phyloP scores from a whole-genome alignment of 2,888 invertebrate genomes.

The Tenthredo amoena region DNA sequence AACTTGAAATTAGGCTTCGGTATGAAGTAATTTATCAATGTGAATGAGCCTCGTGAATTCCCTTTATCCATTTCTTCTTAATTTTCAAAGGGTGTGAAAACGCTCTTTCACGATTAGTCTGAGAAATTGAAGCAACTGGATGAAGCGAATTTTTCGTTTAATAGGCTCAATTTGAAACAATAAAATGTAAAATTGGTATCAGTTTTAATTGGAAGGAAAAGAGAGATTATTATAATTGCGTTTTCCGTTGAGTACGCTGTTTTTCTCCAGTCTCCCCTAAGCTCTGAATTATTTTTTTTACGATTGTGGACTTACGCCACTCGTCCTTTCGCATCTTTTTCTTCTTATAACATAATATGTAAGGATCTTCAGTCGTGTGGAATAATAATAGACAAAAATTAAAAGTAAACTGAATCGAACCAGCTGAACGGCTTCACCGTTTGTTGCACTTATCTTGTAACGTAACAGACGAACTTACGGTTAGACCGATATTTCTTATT shows the following conservation, averaged over 20 bases:
- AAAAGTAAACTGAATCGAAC: not conserved
- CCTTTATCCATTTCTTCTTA: not conserved
- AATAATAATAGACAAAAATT: not conserved
- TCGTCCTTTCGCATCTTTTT: conserved; percentile 8
- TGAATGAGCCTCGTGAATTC: not conserved
- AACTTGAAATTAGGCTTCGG: not conserved
- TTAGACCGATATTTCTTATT: not conserved
- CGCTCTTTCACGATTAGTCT: not conserved
- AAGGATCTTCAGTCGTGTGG: not conserved
- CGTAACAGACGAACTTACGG: not conserved
- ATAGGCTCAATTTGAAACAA: not conserved
- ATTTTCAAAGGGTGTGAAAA: not conserved
- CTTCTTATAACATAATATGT: not conserved
- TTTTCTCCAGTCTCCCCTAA: not conserved
- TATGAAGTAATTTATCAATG: not conserved
- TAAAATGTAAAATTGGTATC: no score
- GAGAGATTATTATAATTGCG: not conserved
- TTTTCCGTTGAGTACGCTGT: not conserved
- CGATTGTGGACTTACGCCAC: conserved; percentile 32
- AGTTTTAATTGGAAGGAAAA: not conserved
- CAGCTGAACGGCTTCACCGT: not conserved
- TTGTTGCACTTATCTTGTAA: not conserved
- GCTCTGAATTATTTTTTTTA: not conserved
- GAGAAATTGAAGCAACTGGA: not conserved
- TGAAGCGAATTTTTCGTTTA: not conserved